A percentile compares a stretch with the other conserved stretches of the same genome.
These are phyloP conservation scores for Pycnonotus jocosus DNA, from an alignment of 2,113 vertebrate species.

Conservation along the genomic window DNA sequence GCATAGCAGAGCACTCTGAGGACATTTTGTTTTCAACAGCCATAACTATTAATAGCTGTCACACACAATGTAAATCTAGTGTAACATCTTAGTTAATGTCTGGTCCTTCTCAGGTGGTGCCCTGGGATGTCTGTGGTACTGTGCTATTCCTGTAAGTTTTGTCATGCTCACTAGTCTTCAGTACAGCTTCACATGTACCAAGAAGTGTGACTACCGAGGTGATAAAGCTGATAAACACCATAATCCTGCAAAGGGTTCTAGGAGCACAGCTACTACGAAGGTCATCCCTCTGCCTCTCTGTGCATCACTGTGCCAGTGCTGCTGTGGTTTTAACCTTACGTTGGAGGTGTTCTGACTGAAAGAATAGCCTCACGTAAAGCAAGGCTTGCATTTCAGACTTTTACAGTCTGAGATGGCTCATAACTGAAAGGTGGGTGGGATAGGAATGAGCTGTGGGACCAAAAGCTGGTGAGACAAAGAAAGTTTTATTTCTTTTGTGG, in stretches of 20 bases:
- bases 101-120: not conserved
- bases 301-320: not conserved
- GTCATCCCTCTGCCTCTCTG: not conserved
- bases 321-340: not conserved
- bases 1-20: not conserved
- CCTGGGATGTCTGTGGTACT: not conserved
- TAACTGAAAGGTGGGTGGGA: not conserved
- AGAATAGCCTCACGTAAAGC: not conserved
- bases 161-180: not conserved
- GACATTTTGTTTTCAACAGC: not conserved
- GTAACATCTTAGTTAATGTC: not conserved
- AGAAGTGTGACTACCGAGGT: not conserved
- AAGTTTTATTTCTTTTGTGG: not conserved
- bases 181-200: not conserved
- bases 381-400: not conserved
- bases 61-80: not conserved
- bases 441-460: not conserved
- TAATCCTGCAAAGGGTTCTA: not conserved
- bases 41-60: not conserved
- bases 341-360: not conserved
- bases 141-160: not conserved
- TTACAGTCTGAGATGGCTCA: not conserved
- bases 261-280: not conserved
- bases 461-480: not conserved
- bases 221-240: not conserved